A percentile compares a stretch with the other conserved stretches of the same genome.
These are phyloP conservation scores for Zaprionus gabonicus DNA, from an alignment of 1,140 invertebrate species.

Conservation along the genomic window DNA sequence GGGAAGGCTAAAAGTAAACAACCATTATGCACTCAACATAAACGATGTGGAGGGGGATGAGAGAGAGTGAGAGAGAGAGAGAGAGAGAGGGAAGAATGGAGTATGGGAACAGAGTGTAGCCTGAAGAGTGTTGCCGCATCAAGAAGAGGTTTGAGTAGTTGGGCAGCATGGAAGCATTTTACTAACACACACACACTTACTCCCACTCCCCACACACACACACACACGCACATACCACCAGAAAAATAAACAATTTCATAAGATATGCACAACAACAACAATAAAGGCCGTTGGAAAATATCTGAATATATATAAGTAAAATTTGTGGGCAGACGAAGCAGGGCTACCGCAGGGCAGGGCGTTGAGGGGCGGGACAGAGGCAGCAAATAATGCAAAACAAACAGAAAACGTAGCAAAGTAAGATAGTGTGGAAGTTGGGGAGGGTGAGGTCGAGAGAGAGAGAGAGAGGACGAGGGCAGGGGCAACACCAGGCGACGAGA, in stretches of 20 bases:
- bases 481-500: constrained; percentile 69
- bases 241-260: constrained; percentile 81
- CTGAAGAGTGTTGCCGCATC: constrained; percentile 44
- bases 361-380: constrained; percentile 9
- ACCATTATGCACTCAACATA: constrained; percentile 79
- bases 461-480: not conserved
- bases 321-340: constrained; percentile 38
- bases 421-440: constrained; percentile 16
- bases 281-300: constrained; percentile 60
- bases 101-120: not conserved
- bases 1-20: constrained; percentile 77
- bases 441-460: not conserved
- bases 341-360: constrained; percentile 57
- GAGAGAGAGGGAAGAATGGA: not conserved
- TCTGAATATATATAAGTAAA: constrained; percentile 62
- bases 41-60: constrained; percentile 44
- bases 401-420: constrained; percentile 43
- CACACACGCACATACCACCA: constrained; percentile 44
- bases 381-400: constrained; percentile 64
- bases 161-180: constrained; percentile 79
- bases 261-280: constrained; percentile 68
- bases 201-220: constrained; percentile 21
- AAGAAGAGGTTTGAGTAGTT: constrained; percentile 68
- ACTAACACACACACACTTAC: constrained; percentile 50
- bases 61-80: not conserved